Conservation (phyloP, 2,113 vertebrate species). For the Drymodes brunneopygia region DNA sequence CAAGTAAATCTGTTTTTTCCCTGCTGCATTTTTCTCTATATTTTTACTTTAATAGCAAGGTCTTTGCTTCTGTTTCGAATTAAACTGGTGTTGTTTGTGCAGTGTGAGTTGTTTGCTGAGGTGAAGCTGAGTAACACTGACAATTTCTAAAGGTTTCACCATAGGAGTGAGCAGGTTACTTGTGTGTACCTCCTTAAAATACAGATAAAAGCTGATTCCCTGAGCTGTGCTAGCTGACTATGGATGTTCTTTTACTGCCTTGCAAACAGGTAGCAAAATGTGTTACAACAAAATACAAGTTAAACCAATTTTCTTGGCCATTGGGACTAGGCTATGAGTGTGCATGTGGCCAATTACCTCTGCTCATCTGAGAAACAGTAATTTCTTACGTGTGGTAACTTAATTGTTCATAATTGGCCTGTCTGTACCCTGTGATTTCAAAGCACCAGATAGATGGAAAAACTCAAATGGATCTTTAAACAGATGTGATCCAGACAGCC, state of each 20-base stretch:
- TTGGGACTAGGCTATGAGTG: background rate
- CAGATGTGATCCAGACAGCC: background rate
- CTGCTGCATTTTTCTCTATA: background rate
- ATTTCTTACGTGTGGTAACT: background rate
- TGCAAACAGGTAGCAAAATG: background rate
- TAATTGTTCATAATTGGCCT: background rate
- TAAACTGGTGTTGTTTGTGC: background rate
- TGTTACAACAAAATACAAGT: background rate
- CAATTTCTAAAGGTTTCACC: background rate
- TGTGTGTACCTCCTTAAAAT: background rate
- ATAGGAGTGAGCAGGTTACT: accelerated
- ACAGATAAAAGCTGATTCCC: background rate
- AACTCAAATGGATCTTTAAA: background rate
- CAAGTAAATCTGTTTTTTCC: background rate
- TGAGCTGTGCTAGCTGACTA: background rate
- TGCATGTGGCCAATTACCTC: background rate
- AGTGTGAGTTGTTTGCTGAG: background rate
- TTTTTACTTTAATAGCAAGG: background rate
- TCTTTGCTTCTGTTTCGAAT: background rate
- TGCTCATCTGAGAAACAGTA: background rate
- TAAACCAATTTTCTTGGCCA: background rate
- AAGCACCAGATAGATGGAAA: background rate
- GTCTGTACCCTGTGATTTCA: background rate
- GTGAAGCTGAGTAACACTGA: background rate
- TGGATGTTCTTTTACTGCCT: background rate